Base-by-base conservation (phyloP, 2,113 vertebrate species). In the Capreolus pygargus region DNA sequence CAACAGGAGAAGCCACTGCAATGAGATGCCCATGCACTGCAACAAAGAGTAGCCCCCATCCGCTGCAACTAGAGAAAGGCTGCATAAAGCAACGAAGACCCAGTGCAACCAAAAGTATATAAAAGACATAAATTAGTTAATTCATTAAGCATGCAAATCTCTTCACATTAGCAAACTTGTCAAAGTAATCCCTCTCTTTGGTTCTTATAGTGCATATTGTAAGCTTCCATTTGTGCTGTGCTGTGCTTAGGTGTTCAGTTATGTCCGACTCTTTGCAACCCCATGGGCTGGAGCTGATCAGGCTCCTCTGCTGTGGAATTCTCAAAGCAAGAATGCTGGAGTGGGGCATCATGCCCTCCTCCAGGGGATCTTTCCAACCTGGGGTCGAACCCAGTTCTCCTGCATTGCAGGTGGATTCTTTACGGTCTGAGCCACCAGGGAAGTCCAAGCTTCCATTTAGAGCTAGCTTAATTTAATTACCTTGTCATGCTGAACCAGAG, bases 361-460 rank as follows among this genome's bases (percentile, higher is more conserved):
- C 67, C 67, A 70, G n/a, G 17, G 67, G 5, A 23, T 70, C 67
- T 70, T 70, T 70, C 67, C n/a, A 70, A 70, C n/a, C n/a, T 10
- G n/a, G n/a, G 67, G n/a, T 70, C 2, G 5, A 70, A 70, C 19
- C n/a, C n/a, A 70, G n/a, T 19, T 39, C n/a, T 70, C 67, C 19
- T 1, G 0, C n/a, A 70, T 70, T 70, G n/a, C 67, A 70, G n/a
- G 9, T 0, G 0, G n/a, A 39, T 70, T 70, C 67, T 70, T 70
- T 39, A 70, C n/a, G 21, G 64, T 70, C 19, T 70, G n/a, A 70
- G n/a, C n/a, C n/a, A 67, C 19, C 67, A 39, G 67, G 5, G 19
- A 39, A 70, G n/a, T 70, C 10, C 10, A 47, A 30, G 25, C 14
- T 19, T 52, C 5, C 47, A 6, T 4, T 50, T 12, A 64, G 45